Percentiles rank a stretch among this genome's conserved stretches.
These are phyloP conservation scores for Aphrocallistes beatrix DNA, from an alignment of 37 sponge, comb jelly and placozoan species.

Conservation along the genomic window DNA sequence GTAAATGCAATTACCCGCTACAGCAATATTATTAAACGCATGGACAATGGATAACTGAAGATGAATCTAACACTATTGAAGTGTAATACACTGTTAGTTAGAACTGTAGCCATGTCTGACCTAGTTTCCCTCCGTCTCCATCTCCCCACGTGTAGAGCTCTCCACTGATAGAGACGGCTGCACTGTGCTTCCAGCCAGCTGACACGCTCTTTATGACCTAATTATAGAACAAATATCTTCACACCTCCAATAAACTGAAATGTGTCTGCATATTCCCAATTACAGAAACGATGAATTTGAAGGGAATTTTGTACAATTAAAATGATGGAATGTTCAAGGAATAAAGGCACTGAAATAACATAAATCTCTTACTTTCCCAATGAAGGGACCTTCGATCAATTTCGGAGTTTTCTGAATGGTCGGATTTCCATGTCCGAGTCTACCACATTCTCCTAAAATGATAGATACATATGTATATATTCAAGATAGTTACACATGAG, in stretches of 20 bases:
- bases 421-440: conserved; percentile 73
- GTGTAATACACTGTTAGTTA: no score
- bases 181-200: conserved; percentile 78
- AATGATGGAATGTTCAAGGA: no score
- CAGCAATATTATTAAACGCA: no score
- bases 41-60: neutral
- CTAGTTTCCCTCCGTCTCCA: conserved; percentile 77
- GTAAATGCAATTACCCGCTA: no score
- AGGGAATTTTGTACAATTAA: no score
- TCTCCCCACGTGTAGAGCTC: conserved; percentile 91
- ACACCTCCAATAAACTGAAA: no score
- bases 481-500: neutral
- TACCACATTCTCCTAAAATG: conserved; percentile 61
- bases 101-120: conserved; percentile 24
- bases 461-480: neutral
- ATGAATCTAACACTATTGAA: no score
- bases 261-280: no score
- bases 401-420: conserved; percentile 58
- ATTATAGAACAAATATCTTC: no score
- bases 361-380: conserved; percentile 34
- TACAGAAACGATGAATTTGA: no score
- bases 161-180: conserved; percentile 60
- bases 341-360: neutral
- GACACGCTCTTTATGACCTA: conserved; percentile 34
- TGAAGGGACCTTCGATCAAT: conserved; percentile 33